Percentiles rank a stretch among this genome's conserved stretches.
These are phyloP conservation scores for Aegypius monachus DNA, from an alignment of 2,113 vertebrate species.

Conservation along the genomic window DNA sequence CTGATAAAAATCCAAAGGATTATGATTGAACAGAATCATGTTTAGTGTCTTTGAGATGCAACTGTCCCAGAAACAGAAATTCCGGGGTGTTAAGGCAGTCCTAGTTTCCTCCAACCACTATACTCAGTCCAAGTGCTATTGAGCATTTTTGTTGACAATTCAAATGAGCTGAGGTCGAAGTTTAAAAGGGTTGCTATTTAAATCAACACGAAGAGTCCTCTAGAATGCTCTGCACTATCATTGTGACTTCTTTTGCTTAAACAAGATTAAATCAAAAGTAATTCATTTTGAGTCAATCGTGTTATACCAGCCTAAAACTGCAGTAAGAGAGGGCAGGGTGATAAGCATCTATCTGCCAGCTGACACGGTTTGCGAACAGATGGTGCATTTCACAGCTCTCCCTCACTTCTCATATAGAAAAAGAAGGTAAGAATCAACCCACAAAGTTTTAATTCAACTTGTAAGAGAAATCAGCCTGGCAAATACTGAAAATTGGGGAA, in stretches of 20 bases:
- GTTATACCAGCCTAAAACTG: conserved; percentile 36
- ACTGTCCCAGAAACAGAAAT: background rate
- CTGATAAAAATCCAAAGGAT: background rate
- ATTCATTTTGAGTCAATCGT: background rate
- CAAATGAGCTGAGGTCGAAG: background rate
- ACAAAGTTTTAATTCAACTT: conserved; percentile 40
- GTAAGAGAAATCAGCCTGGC: background rate
- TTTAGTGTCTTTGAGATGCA: background rate
- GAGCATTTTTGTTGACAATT: background rate
- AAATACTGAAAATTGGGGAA: background rate
- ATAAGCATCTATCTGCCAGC: conserved; percentile 31
- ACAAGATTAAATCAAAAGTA: background rate
- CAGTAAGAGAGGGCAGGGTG: conserved; percentile 35
- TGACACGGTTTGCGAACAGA: conserved; percentile 43
- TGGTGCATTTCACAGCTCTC: conserved; percentile 48
- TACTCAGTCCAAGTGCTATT: background rate
- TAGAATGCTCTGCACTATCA: background rate
- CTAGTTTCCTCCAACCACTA: background rate
- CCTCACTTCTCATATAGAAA: conserved; percentile 34
- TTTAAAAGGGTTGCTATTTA: background rate
- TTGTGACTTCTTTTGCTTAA: background rate
- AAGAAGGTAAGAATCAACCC: conserved; percentile 49
- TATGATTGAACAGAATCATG: background rate
- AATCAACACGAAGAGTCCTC: background rate
- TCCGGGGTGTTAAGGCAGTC: background rate